Evolutionary conservation across 2,888 invertebrate species (phyloP), one percentile per base, ranked within the genome.

Genomic region (Drosophila birchii): DNA sequence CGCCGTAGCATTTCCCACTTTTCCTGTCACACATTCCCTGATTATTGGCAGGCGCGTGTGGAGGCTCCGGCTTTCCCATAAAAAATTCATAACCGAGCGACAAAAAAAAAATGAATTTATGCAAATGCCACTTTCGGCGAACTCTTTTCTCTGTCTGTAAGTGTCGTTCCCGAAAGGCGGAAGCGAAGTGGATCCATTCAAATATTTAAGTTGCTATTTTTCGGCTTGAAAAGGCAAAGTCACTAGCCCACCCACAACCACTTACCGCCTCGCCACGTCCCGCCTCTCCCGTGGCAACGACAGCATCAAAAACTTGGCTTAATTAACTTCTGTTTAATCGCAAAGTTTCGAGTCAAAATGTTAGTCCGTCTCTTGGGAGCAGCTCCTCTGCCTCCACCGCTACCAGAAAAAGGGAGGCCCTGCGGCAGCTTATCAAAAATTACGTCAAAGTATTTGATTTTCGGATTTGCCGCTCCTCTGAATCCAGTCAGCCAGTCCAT

Each of bases 321-420:
- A 86, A 86, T 86, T 89, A 86, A 86, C 86, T 87, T 82, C 78
- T 80, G 78, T 85, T 85, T 72, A 77, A 77, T 77, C 87, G 75
- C 76, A 88, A 86, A 86, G 75, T 81, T 88, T 83, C 49, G 53
- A 56, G 55, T 71, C 64, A 76, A 64, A 73, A 73, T 75, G 69
- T 69, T 75, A 60, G 74, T 57, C 62, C 61, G 60, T 54, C 72
- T 64, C 58, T 34, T 51, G 55, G 62, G 68, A 70, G 58, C 57
- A 36, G 36, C 32, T 5, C 11, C 16, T 64, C 26, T 16, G n/a
- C 26, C 26, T 26, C 26, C 26, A 5, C 5, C 3, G 34, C 41
- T 66, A 53, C 76, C 69, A 60, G 58, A n/a, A 16, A 49, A 43
- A 43, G 29, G 36, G 12, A 49, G 66, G 86, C 70, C 88, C 72